Evolutionary conservation across 2,888 invertebrate species (phyloP).

Genomic region (Cecidostiba fungosa): DNA sequence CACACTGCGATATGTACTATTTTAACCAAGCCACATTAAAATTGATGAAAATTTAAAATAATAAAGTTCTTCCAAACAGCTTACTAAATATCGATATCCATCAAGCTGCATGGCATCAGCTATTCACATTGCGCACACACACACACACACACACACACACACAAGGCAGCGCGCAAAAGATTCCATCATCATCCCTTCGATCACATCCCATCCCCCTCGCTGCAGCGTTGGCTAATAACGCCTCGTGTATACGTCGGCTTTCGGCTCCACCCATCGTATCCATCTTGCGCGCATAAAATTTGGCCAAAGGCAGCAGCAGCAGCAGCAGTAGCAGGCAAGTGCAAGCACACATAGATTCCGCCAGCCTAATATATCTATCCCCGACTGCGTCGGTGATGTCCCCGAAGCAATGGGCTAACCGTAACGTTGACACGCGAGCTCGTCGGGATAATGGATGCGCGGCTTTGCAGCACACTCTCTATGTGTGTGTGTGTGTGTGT

Average conservation of each 20-base stretch:
- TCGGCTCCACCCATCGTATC: background rate
- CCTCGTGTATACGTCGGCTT: background rate
- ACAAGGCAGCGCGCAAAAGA: background rate
- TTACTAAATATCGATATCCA: too few relatives aligned
- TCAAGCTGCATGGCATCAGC: background rate
- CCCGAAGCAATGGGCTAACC: constrained; percentile 34
- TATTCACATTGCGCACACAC: background rate
- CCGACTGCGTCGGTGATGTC: background rate
- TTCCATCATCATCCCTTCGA: too few relatives aligned
- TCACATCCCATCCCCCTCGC: background rate
- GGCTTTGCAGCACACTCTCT: background rate
- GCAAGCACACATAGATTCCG: background rate
- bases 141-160: too few relatives aligned
- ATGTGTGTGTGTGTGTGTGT: background rate
- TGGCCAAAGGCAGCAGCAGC: background rate
- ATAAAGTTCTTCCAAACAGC: too few relatives aligned
- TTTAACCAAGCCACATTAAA: too few relatives aligned
- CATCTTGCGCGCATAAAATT: constrained; percentile 9
- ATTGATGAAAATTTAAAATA: too few relatives aligned
- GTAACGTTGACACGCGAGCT: constrained; percentile 53
- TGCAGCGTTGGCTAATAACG: constrained; percentile 15
- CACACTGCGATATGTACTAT: too few relatives aligned
- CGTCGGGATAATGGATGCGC: constrained; percentile 51
- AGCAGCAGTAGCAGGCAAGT: background rate
- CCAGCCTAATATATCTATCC: constrained; percentile 39